Conservation (phyloP, 2,888 invertebrate genomes). For the Meliscaeva auricollis region DNA sequence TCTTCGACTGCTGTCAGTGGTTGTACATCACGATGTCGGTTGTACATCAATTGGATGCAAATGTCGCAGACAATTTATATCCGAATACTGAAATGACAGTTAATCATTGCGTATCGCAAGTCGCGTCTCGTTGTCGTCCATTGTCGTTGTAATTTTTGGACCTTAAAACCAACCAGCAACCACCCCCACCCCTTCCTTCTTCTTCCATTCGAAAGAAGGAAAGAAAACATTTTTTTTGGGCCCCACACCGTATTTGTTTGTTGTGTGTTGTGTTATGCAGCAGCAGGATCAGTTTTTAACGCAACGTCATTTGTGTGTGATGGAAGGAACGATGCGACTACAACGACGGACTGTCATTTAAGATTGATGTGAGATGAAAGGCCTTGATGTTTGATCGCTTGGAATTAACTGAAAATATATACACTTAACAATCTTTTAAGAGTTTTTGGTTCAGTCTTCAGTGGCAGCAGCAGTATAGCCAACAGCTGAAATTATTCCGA, state of each 20-base stretch:
- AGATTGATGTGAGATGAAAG: constrained; percentile 63
- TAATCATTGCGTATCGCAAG: constrained; percentile 74
- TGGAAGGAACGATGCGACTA: constrained; percentile 32
- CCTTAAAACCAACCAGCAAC: constrained; percentile 13
- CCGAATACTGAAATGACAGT: constrained; percentile 75
- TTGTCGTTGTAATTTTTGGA: constrained; percentile 51
- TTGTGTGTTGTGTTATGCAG: neutral
- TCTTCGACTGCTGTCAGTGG: constrained; percentile 64
- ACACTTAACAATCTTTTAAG: constrained; percentile 45
- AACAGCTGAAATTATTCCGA: neutral
- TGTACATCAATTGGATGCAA: constrained; percentile 78
- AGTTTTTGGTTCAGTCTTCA: neutral
- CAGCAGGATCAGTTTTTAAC: constrained; percentile 45
- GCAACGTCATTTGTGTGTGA: constrained; percentile 20
- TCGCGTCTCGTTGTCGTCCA: constrained; percentile 31
- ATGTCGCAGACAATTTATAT: constrained; percentile 77
- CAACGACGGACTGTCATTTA: constrained; percentile 56
- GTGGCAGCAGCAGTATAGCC: neutral
- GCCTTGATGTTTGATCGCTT: constrained; percentile 42
- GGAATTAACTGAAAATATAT: constrained; percentile 2
- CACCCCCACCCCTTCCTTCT: constrained; percentile 26
- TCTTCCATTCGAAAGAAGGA: neutral
- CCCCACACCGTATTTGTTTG: constrained; percentile 5
- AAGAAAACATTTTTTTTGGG: neutral
- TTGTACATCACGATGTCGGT: constrained; percentile 77